These are phyloP conservation scores for Chionis minor DNA, from an alignment of 2,113 vertebrate genomes.

Conservation along the genomic window DNA sequence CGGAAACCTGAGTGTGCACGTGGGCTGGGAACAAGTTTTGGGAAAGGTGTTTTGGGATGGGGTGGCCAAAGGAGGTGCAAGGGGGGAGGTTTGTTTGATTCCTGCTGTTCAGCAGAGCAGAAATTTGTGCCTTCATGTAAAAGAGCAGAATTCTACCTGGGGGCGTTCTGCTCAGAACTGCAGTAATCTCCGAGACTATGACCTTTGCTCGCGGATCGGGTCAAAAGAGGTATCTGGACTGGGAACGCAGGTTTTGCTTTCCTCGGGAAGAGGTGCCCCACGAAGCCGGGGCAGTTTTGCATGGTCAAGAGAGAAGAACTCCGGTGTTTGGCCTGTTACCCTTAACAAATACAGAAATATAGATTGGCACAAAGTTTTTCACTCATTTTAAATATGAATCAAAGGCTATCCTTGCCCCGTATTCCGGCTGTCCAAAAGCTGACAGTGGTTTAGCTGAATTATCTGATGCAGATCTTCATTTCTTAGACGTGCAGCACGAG, in stretches of 20 bases:
- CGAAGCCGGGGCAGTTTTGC: background rate
- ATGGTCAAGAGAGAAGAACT: background rate
- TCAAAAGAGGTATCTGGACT: background rate
- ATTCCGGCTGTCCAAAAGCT: background rate
- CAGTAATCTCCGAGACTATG: background rate
- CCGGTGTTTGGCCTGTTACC: background rate
- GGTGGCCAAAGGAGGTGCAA: background rate
- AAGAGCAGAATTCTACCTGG: background rate
- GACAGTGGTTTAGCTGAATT: background rate
- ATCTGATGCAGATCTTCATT: background rate
- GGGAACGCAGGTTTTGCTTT: background rate
- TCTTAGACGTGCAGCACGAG: background rate
- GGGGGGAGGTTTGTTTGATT: background rate
- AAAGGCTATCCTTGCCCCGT: background rate
- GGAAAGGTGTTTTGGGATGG: background rate
- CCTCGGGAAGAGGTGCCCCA: accelerated
- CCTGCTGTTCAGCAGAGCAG: background rate
- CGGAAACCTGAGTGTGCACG: accelerated
- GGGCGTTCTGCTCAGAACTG: background rate
- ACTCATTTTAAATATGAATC: background rate
- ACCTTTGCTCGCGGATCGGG: background rate
- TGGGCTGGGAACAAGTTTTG: background rate
- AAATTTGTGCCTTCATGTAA: background rate
- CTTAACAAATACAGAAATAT: background rate
- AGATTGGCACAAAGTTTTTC: background rate